These are phyloP conservation scores for Papilio glaucus DNA, from an alignment of 1,140 invertebrate genomes.

Conservation along the genomic window DNA sequence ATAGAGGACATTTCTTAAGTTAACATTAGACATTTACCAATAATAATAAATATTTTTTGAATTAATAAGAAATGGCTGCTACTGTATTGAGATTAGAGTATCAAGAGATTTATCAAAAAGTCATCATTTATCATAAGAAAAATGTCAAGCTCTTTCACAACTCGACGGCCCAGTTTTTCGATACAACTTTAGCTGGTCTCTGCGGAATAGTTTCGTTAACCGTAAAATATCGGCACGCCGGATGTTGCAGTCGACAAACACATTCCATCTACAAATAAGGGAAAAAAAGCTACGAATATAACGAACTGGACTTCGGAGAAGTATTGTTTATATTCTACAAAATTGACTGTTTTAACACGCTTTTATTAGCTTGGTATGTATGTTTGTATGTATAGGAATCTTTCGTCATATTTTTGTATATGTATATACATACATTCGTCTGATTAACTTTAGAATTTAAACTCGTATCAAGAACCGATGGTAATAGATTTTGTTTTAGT, in stretches of 20 bases:
- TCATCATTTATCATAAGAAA: constrained; percentile 7
- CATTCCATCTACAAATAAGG: not conserved
- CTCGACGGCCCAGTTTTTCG: constrained; percentile 23
- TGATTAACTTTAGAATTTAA: too few relatives aligned
- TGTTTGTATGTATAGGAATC: not conserved
- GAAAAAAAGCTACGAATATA: not conserved
- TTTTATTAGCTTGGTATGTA: not conserved
- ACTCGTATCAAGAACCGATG: too few relatives aligned
- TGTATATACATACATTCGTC: too few relatives aligned
- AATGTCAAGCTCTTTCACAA: not conserved
- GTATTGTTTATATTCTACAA: not conserved
- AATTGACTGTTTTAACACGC: not conserved
- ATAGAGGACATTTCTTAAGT: too few relatives aligned
- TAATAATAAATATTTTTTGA: too few relatives aligned
- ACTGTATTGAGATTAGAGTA: too few relatives aligned
- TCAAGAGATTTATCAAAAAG: not conserved
- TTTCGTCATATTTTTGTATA: not conserved
- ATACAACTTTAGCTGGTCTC: not conserved
- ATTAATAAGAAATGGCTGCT: too few relatives aligned
- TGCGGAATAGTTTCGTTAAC: constrained; percentile 20
- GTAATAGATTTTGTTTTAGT: too few relatives aligned
- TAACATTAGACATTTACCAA: too few relatives aligned
- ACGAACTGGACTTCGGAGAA: constrained; percentile 8
- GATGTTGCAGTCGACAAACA: constrained; percentile 1
- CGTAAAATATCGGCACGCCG: constrained; percentile 19